A percentile compares a stretch with the other conserved stretches of the same genome.
Conservation (phyloP, 2,888 invertebrate genomes). For the Platynereis dumerilii region DNA sequence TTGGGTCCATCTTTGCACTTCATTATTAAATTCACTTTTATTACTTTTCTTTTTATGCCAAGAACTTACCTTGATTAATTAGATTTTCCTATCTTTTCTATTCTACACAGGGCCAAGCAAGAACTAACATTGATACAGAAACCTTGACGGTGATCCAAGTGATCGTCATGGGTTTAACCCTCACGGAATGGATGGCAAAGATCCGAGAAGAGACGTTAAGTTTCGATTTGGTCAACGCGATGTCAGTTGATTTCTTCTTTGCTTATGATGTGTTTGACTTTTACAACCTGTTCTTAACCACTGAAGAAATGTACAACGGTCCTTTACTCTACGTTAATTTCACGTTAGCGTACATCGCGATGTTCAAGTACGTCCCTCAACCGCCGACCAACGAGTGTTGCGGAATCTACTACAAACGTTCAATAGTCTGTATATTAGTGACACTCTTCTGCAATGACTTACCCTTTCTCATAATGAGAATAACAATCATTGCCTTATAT, state of each 20-base stretch:
- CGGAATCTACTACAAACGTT: conserved; percentile 6
- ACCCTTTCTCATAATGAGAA: conserved; percentile 34
- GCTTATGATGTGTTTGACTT: conserved; percentile 39
- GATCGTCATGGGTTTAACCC: conserved; percentile 34
- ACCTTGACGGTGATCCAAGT: conserved; percentile 10
- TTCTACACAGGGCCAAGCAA: neutral
- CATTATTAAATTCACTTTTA: no score
- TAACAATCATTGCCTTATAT: conserved; percentile 32
- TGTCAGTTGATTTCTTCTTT: conserved; percentile 39
- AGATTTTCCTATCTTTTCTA: neutral
- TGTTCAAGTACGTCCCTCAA: conserved; percentile 37
- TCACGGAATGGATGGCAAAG: conserved; percentile 39
- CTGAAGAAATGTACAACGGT: conserved; percentile 24
- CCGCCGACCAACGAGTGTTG: conserved; percentile 21
- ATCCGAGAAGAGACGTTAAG: conserved; percentile 35
- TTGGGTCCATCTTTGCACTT: no score
- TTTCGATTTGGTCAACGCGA: conserved; percentile 35
- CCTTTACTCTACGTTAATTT: conserved; percentile 35
- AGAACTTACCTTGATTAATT: no score
- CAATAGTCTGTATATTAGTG: conserved; percentile 29
- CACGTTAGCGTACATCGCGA: conserved; percentile 32
- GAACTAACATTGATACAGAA: neutral
- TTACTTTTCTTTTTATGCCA: no score
- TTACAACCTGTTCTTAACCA: conserved; percentile 24
- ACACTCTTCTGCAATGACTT: conserved; percentile 32